Base-by-base conservation (phyloP, 2,113 vertebrate genomes). In the Calonectris borealis region DNA sequence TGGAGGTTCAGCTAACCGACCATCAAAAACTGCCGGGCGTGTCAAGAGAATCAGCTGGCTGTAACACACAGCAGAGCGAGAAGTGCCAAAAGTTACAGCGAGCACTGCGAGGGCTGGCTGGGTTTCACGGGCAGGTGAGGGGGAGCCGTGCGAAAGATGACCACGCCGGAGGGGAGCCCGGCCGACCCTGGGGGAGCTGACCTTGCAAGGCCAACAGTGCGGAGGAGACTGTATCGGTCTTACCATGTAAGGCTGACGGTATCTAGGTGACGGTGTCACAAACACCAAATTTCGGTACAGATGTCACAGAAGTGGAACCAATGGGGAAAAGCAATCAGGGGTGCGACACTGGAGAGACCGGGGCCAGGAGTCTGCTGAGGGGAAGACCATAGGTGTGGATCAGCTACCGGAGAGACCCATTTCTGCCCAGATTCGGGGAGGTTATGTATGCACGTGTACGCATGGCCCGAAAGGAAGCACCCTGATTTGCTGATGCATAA, bases 141-240 rank as follows among this genome's bases (percentile, higher is more conserved):
- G 15, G 42, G 29, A 85, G 5, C 27, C 75, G 42, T 2, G 7
- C 58, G 78, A 62, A 66, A 66, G 75, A 44, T n/a, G 38, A 75
- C 2, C 31, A 49, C 0, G 0, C 20, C 2, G 9, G 38, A 87
- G 42, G 20, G 27, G 7, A 91, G 8, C 42, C 7, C 54, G n/a
- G 10, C 8, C 20, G n/a, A 4, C 36, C 27, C 44, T 7, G 29
- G 27, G 16, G 42, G 29, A 54, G 24, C 6, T 51, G 29, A 66
- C 70, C 34, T 57, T 29, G 2, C 21, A 57, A 79, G 27, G 46
- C 21, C 24, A 52, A 21, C 14, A 8, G 3, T 16, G 27, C 21
- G 2, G 7, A 70, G 51, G 34, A 24, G 15, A 44, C 22, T 22
- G 36, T 9, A 31, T 3, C 1, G 0, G 11, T 71, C 32, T n/a